These are phyloP conservation scores for Choristoneura rosaceana DNA, from an alignment of 2,888 invertebrate genomes.

Conservation along the genomic window DNA sequence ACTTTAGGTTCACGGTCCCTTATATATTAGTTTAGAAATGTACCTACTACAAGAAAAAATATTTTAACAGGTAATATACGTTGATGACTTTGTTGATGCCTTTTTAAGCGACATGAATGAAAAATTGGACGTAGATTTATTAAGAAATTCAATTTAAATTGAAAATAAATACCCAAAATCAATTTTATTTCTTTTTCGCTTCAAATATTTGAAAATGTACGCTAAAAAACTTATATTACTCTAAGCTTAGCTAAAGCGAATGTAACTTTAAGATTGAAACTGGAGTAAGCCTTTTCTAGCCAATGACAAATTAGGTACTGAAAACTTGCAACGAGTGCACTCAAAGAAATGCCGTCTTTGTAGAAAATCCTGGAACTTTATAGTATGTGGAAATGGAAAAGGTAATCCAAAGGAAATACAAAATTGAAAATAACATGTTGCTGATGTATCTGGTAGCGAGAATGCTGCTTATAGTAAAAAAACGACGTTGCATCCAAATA, in stretches of 20 bases:
- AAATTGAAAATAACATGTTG: constrained; percentile 8
- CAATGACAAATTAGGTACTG: constrained; percentile 45
- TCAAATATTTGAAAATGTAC: neutral
- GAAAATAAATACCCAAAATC: neutral
- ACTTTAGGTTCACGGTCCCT: too few species aligned
- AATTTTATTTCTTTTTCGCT: neutral
- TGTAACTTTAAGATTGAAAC: constrained; percentile 41
- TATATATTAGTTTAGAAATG: too few species aligned
- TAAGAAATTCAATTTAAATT: neutral
- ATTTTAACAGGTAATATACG: neutral
- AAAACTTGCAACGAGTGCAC: constrained; percentile 31
- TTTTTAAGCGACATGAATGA: neutral
- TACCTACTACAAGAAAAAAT: too few species aligned
- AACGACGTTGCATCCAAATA: neutral
- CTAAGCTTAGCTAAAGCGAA: constrained; percentile 43
- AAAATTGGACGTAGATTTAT: neutral
- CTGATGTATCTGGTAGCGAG: neutral
- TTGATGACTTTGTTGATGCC: neutral
- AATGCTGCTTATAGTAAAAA: neutral
- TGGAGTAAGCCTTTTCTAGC: constrained; percentile 41
- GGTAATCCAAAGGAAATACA: constrained; percentile 25
- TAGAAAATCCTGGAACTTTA: constrained; percentile 12
- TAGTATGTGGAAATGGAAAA: neutral
- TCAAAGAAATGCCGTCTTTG: constrained; percentile 38
- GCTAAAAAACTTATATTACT: constrained; percentile 21